Conservation (phyloP, 1,140 invertebrate species). For the Brachystomella parvula region DNA sequence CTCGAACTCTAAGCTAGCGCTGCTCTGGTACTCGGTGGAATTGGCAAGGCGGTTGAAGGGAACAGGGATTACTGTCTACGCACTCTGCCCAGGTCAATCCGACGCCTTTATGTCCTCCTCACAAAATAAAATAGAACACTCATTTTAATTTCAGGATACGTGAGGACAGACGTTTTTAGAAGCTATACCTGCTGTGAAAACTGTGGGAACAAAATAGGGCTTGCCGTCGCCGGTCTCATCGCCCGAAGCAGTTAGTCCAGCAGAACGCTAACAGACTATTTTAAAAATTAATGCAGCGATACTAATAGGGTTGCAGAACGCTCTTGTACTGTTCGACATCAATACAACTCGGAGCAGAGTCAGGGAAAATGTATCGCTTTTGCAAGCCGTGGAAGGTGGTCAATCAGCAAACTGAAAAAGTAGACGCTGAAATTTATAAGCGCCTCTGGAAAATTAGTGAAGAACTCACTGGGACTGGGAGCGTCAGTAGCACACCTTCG, state of each 20-base stretch:
- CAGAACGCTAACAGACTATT: not conserved
- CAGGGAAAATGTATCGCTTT: conserved; percentile 6
- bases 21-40: conserved; percentile 13
- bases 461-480: not conserved
- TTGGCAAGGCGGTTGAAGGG: conserved; percentile 39
- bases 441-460: not conserved
- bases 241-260: not conserved
- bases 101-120: too few species aligned
- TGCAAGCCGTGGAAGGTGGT: not conserved
- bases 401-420: not conserved
- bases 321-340: not conserved
- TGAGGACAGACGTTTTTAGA: not conserved
- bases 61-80: conserved; percentile 17
- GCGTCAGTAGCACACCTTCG: too few species aligned
- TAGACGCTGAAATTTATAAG: not conserved
- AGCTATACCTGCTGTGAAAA: not conserved
- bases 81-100: conserved; percentile 41
- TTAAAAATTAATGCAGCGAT: not conserved
- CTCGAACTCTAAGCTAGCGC: conserved; percentile 42
- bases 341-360: not conserved
- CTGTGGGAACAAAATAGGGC: not conserved
- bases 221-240: not conserved
- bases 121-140: too few species aligned
- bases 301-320: not conserved
- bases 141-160: too few species aligned